phyloP scores from a whole-genome alignment of 2,113 vertebrate genomes.

The Megaceryle torquata region DNA sequence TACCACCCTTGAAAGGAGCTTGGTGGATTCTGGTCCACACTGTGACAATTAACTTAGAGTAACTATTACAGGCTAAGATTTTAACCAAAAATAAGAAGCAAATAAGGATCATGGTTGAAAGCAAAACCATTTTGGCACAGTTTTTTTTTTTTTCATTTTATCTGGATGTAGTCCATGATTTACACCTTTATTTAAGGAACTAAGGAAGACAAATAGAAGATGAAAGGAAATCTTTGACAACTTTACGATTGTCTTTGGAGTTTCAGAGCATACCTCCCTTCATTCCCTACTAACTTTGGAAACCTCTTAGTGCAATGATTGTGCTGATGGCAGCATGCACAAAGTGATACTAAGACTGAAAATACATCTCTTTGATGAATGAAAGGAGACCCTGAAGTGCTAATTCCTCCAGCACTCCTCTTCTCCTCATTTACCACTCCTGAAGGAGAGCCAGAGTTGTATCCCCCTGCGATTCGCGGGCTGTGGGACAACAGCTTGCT shows the following conservation, averaged over 20 bases:
- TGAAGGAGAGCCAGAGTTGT: neutral
- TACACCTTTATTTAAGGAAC: neutral
- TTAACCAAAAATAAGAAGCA: neutral
- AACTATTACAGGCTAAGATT: neutral
- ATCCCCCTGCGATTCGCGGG: neutral
- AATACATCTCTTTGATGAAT: slow-evolving; percentile 41
- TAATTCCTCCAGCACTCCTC: slow-evolving; percentile 26
- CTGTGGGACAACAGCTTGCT: neutral
- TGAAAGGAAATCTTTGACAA: slow-evolving; percentile 8
- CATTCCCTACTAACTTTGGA: slow-evolving; percentile 26
- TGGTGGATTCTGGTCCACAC: neutral
- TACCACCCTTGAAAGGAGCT: neutral
- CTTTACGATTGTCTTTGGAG: slow-evolving; percentile 1
- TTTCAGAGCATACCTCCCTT: neutral
- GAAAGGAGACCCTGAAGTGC: slow-evolving; percentile 33
- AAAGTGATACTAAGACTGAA: slow-evolving; percentile 31
- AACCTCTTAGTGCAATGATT: slow-evolving; percentile 10
- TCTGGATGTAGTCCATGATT: neutral
- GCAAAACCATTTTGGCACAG: too few species aligned
- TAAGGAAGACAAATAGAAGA: slow-evolving; percentile 20
- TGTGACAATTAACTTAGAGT: neutral
- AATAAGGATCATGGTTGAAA: neutral
- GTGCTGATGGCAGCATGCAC: slow-evolving; percentile 38
- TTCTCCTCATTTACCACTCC: neutral
- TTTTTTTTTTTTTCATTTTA: neutral